phyloP scores from a whole-genome alignment of 2,888 invertebrate species.

The Marasmarcha lunaedactyla region DNA sequence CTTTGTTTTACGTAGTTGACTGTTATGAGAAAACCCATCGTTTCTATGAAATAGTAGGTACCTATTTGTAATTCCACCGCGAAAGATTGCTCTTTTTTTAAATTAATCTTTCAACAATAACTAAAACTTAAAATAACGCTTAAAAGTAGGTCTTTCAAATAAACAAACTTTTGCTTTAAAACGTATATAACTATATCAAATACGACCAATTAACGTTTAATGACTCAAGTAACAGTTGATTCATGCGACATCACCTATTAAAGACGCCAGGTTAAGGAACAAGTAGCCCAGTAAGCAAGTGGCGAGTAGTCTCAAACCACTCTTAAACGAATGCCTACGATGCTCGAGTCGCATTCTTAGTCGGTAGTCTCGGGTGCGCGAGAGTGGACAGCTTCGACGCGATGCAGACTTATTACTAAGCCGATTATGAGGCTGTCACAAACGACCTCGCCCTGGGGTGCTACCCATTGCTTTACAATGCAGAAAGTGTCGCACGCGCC shows the following conservation, averaged over 20 bases:
- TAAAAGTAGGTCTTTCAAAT: no score
- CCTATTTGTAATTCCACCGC: no score
- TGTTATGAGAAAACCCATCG: no score
- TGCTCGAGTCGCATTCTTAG: neutral
- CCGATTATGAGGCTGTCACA: constrained; percentile 32
- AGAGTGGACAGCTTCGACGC: constrained; percentile 13
- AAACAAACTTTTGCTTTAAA: no score
- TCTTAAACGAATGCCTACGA: constrained; percentile 34
- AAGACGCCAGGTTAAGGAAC: constrained; percentile 63
- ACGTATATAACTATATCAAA: no score
- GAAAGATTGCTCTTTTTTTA: no score
- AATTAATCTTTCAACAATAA: no score
- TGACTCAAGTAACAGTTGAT: neutral
- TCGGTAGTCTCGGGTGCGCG: no score
- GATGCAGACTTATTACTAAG: constrained; percentile 19
- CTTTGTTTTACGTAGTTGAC: no score
- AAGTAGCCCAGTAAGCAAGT: constrained; percentile 69
- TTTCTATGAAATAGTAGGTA: no score
- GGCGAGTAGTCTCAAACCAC: constrained; percentile 48
- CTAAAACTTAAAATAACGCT: no score
- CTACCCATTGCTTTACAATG: constrained; percentile 52
- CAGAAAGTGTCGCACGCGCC: constrained; percentile 54
- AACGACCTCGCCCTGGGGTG: constrained; percentile 41
- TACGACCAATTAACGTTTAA: no score
- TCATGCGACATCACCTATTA: constrained; percentile 37